Evolutionary conservation across 2,113 vertebrate genomes (phyloP), one percentile per base, ranked within the genome.

Genomic region (Fregata magnificens): DNA sequence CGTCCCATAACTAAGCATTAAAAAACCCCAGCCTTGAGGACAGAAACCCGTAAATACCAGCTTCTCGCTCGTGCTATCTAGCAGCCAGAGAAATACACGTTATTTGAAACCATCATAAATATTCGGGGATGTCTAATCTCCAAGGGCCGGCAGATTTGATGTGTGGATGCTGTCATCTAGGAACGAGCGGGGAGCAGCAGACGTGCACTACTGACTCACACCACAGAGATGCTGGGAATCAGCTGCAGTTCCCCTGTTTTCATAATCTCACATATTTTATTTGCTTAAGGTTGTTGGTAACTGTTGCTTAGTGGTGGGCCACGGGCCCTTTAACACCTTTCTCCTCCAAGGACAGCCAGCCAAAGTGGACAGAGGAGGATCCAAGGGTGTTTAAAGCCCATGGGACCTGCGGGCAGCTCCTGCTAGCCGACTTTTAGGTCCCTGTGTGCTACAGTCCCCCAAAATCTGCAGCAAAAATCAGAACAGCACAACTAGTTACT

Each of bases 271-370:
- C 7, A 2, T 24, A 42, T 71, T 96, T 93, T 98, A 97, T 98
- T 97, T 97, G 96, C 96, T 88, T 91, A 6, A 88, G 95, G 93
- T 97, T 96, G 97, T 98, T 97, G 96, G 97, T 97, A 97, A 97
- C 96, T 90, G 96, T 97, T 97, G 96, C 97, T 97, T 42, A 93
- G 97, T 85, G 44, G 94, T 88, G 91, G 88, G 95, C 79, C 93
- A 70, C 3, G 17, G 66, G 65, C 90, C 82, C 88, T 86, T 91
- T 74, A 25, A 81, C 91, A 94, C 84, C 96, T 95, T 86, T 89
- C 80, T 87, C 94, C 94, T 95, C 94, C 91, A 84, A 92, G 78
- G 63, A 28, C n/a, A 29, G 36, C 32, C 83, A 2, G 90, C 96
- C 95, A 95, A 84, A 44, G 73, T 2, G 20, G 63, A 40, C 1